Evolutionary conservation across 2,888 invertebrate species (phyloP), one percentile per base, ranked within the genome.

Genomic region (Tetrapedia diversipes): DNA sequence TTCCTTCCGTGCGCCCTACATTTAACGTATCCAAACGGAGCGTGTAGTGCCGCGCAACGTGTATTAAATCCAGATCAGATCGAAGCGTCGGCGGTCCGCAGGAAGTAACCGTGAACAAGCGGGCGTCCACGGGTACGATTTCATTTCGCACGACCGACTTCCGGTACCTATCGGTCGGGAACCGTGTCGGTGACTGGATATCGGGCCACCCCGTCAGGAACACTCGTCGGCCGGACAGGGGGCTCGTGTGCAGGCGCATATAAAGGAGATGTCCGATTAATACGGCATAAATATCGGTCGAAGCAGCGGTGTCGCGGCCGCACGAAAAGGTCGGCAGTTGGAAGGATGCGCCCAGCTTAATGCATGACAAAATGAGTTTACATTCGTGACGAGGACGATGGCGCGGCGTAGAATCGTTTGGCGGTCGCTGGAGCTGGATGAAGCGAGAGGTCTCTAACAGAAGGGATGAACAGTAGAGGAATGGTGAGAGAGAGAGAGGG

Each of bases 341-440:
- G 70, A 57, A 53, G 77, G 61, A 71, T 65, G 60, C 53, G 63
- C 53, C 66, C n/a, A n/a, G 81, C 77, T 85, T 88, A 86, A 88
- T 89, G 85, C 86, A 87, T 82, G 88, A 87, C 86, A 86, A 89
- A 89, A 88, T 88, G 89, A 89, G 86, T 90, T 89, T 87, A 86
- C 88, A 88, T 88, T 88, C 84, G 83, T 71, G 82, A 79, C 71
- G 60, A 53, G 60, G 61, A n/a, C n/a, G n/a, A 74, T 59, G 24
- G 45, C 56, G 39, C 27, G 54, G 51, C 14, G 60, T 29, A 32
- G 37, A 53, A 47, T 51, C 67, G 76, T 51, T 68, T 47, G 61
- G 24, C 19, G 70, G 69, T 24, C 51, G 6, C 59, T 49, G 68
- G 51, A 51, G n/a, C n/a, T n/a, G 69, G 54, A 43, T 37, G 60